These are phyloP conservation scores for Trochalopteron elliotii DNA, from an alignment of 2,113 vertebrate species.

Conservation along the genomic window DNA sequence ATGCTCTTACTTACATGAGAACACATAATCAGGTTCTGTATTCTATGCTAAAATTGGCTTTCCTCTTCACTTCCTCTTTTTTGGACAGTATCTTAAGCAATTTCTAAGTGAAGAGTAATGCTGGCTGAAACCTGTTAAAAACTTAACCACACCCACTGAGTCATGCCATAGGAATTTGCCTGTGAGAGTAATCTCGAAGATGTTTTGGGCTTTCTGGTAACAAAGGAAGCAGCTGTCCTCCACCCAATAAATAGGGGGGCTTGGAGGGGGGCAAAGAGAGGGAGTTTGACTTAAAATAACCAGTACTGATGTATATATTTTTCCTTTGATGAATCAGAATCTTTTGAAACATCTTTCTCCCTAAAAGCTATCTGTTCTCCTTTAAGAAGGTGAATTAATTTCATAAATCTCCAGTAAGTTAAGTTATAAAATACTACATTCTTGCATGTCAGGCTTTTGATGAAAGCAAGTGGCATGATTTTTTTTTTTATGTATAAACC, in stretches of 20 bases:
- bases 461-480: background rate
- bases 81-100: conserved; percentile 2
- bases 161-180: background rate
- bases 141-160: conserved; percentile 30
- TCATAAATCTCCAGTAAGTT: background rate
- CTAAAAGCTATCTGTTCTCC: background rate
- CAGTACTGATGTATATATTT: background rate
- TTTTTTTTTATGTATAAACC: background rate
- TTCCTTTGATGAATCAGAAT: background rate
- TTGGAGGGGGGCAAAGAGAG: background rate
- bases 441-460: background rate
- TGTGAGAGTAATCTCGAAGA: background rate
- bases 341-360: background rate
- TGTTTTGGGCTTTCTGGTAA: background rate
- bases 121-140: background rate
- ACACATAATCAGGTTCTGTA: background rate
- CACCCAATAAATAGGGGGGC: background rate
- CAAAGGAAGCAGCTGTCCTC: conserved; percentile 28
- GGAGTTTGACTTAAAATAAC: background rate
- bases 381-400: background rate
- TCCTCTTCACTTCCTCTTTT: conserved; percentile 24
- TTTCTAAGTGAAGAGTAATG: background rate
- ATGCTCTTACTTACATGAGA: background rate
- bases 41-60: background rate
- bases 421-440: background rate